These are phyloP conservation scores for Archivesica marissinica DNA, from an alignment of 1,140 invertebrate species.

Conservation along the genomic window DNA sequence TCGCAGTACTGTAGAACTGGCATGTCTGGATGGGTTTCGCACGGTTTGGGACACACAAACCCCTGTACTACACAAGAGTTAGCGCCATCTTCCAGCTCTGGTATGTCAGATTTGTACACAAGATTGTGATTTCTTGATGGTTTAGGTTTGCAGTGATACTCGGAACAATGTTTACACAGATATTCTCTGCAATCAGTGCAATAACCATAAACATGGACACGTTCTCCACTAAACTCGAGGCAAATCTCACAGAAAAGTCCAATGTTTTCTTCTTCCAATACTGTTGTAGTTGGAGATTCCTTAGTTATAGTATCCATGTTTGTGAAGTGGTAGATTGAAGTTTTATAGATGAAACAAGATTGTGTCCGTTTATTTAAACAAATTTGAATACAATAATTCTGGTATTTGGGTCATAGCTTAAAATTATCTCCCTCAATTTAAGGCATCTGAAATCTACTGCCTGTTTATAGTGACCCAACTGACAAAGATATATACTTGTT, in stretches of 20 bases:
- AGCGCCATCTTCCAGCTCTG: neutral
- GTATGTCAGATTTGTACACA: neutral
- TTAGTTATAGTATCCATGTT: no score
- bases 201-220: neutral
- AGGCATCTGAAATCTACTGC: no score
- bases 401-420: neutral
- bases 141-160: slow-evolving; percentile 5
- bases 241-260: neutral
- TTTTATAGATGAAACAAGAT: no score
- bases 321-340: no score
- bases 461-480: no score
- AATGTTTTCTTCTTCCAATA: no score
- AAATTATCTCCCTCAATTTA: no score
- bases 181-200: slow-evolving; percentile 17
- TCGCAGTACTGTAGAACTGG: neutral
- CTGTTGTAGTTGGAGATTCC: no score
- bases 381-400: neutral
- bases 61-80: neutral
- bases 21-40: slow-evolving; percentile 6
- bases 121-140: neutral
- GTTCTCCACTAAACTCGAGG: slow-evolving; percentile 13
- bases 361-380: neutral
- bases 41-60: neutral
- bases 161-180: slow-evolving; percentile 3
- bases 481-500: no score